phyloP scores from a whole-genome alignment of 2,888 invertebrate genomes.

The Trichopoda pennipes region DNA sequence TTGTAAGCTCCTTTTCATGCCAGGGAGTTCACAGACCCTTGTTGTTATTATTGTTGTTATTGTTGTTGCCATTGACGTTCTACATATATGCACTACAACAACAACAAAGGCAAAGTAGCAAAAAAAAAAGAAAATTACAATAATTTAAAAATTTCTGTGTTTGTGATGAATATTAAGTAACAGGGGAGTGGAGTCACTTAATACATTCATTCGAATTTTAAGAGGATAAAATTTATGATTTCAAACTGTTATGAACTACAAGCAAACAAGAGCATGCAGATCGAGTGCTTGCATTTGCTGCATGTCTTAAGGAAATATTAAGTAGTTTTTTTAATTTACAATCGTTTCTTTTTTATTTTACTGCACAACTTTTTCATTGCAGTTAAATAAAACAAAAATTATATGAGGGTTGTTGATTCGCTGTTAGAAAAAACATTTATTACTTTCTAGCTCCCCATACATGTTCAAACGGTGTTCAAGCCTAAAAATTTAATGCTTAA shows the following conservation, averaged over 20 bases:
- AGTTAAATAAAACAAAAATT: too few relatives aligned
- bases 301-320: slow-evolving; percentile 39
- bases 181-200: slow-evolving; percentile 46
- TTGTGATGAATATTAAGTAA: slow-evolving; percentile 57
- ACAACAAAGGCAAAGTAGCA: slow-evolving; percentile 4
- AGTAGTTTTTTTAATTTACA: slow-evolving; percentile 44
- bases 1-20: slow-evolving; percentile 52
- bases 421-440: too few relatives aligned
- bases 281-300: slow-evolving; percentile 39
- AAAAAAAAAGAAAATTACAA: slow-evolving; percentile 46
- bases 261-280: slow-evolving; percentile 31
- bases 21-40: slow-evolving; percentile 56
- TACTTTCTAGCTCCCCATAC: too few relatives aligned
- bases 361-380: not conserved
- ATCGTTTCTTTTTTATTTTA: not conserved
- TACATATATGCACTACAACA: not conserved
- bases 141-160: slow-evolving; percentile 43
- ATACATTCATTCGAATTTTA: slow-evolving; percentile 27
- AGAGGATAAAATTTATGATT: slow-evolving; percentile 63
- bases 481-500: too few relatives aligned
- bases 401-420: not conserved
- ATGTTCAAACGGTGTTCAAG: too few relatives aligned
- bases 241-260: slow-evolving; percentile 21
- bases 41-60: slow-evolving; percentile 37
- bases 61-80: not conserved